Conservation (phyloP, 2,888 invertebrate genomes). For the Parnassius apollo region DNA sequence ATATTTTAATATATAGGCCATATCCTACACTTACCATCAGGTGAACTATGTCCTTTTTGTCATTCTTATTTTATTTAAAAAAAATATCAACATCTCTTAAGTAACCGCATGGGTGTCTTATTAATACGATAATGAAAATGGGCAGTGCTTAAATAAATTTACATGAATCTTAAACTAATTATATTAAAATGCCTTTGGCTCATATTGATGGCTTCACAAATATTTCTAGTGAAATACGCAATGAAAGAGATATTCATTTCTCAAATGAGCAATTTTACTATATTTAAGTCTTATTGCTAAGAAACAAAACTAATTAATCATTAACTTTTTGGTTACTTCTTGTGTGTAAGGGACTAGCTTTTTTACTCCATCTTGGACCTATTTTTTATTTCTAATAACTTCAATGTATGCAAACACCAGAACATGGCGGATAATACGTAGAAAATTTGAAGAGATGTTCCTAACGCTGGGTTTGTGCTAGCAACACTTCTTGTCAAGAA, state of each 20-base stretch:
- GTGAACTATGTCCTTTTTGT: no score
- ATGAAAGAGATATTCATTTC: neutral
- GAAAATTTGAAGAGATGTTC: constrained; percentile 77
- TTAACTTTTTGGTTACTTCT: constrained; percentile 19
- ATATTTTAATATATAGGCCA: no score
- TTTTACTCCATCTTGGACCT: constrained; percentile 52
- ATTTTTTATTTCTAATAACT: constrained; percentile 78
- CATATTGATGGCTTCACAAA: neutral
- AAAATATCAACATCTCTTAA: no score
- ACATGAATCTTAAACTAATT: neutral
- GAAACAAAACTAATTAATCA: neutral
- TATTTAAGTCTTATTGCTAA: neutral
- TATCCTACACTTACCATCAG: no score
- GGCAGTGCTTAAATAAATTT: neutral
- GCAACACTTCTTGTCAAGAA: constrained; percentile 65
- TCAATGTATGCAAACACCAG: constrained; percentile 83
- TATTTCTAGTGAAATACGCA: neutral
- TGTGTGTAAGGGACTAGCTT: constrained; percentile 17
- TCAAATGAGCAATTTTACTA: neutral
- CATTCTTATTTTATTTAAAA: no score
- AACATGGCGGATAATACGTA: constrained; percentile 82
- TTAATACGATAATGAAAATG: neutral
- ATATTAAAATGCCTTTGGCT: constrained; percentile 2
- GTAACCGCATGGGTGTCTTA: no score
- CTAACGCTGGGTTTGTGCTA: constrained; percentile 56